phyloP scores from a whole-genome alignment of 2,888 invertebrate species.

The Prionchulus punctatus region DNA sequence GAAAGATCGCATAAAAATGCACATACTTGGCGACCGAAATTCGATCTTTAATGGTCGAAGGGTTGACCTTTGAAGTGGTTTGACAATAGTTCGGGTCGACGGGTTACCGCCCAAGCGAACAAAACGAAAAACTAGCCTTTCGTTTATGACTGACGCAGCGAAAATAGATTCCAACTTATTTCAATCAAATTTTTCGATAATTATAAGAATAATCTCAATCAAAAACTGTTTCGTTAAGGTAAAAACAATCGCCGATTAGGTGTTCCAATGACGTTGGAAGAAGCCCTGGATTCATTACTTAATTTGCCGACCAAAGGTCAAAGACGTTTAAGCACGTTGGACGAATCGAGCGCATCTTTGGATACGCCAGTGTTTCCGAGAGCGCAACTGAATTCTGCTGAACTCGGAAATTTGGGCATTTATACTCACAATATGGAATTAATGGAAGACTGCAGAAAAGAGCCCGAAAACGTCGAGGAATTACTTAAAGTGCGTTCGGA shows the following conservation, averaged over 20 bases:
- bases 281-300: slow-evolving; percentile 76
- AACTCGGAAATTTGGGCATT: slow-evolving; percentile 24
- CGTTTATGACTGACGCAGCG: no score
- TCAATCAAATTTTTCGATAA: no score
- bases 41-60: no score
- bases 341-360: slow-evolving; percentile 4
- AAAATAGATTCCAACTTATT: no score
- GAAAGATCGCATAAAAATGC: no score
- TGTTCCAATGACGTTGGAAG: slow-evolving; percentile 54
- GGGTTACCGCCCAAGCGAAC: no score
- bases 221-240: no score
- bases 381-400: slow-evolving; percentile 10
- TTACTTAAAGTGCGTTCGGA: slow-evolving; percentile 18
- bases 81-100: no score
- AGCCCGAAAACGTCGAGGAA: slow-evolving; percentile 26
- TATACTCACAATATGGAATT: slow-evolving; percentile 23
- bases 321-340: background rate
- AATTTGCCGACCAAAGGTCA: slow-evolving; percentile 53
- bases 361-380: background rate
- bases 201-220: no score
- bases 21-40: no score
- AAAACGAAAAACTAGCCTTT: no score
- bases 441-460: slow-evolving; percentile 23
- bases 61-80: no score
- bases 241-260: slow-evolving; percentile 18